Conservation (phyloP, 2,797 vertebrate species). For the Platalea minor region DNA sequence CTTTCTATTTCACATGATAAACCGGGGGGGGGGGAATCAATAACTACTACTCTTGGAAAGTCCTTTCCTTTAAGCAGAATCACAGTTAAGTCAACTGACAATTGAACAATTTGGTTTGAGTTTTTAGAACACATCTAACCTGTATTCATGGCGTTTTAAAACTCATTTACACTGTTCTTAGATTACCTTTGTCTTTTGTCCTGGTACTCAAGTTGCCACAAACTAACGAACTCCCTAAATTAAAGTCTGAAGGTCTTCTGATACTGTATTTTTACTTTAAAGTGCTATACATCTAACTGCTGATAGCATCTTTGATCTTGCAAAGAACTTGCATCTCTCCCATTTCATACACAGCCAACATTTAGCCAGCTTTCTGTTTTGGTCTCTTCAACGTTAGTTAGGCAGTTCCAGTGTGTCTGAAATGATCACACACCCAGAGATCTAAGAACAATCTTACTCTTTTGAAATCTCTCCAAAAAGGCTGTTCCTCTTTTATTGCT, state of each 20-base stretch:
- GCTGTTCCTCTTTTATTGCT: slow-evolving; percentile 23
- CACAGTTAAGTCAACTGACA: not conserved
- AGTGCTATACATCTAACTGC: not conserved
- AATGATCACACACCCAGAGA: not conserved
- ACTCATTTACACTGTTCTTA: not conserved
- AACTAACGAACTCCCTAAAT: not conserved
- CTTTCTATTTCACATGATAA: not conserved
- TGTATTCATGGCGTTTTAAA: not conserved
- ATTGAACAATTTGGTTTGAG: not conserved
- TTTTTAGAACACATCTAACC: not conserved
- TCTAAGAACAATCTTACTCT: not conserved
- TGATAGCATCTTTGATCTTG: not conserved
- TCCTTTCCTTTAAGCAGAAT: not conserved
- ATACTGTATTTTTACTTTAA: not conserved
- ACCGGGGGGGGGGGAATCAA: not conserved
- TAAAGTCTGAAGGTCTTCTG: not conserved
- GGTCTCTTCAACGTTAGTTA: not conserved
- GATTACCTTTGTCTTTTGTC: not conserved
- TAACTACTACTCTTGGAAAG: not conserved
- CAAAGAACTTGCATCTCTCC: not conserved
- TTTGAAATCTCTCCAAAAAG: slow-evolving; percentile 59
- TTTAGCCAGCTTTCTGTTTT: not conserved
- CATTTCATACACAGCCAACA: not conserved
- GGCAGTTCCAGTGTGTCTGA: not conserved
- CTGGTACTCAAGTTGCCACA: not conserved